A percentile compares a stretch with the other conserved stretches of the same genome.
phyloP scores from a whole-genome alignment of 2,113 vertebrate genomes.

The Aix galericulata region DNA sequence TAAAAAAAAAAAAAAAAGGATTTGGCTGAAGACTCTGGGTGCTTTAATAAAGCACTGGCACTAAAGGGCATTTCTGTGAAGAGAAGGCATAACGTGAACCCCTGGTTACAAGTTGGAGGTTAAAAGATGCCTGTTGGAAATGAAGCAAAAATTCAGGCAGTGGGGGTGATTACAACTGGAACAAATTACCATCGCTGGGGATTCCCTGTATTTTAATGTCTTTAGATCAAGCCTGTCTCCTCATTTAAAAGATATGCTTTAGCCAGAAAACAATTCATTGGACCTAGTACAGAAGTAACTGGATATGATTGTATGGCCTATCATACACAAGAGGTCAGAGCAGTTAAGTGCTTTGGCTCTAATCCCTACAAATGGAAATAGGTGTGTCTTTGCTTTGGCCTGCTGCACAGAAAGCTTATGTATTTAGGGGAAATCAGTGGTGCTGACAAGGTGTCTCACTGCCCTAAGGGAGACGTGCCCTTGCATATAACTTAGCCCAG shows the following conservation, averaged over 20 bases:
- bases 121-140: neutral
- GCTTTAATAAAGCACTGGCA: neutral
- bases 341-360: conserved; percentile 30
- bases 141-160: neutral
- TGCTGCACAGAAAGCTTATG: neutral
- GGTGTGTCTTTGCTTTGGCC: neutral
- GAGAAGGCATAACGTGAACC: neutral
- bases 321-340: conserved; percentile 24
- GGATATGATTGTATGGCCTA: neutral
- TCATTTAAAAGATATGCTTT: conserved; percentile 15
- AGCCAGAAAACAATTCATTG: conserved; percentile 34
- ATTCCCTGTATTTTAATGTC: conserved; percentile 46
- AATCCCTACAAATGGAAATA: neutral
- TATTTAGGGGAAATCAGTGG: neutral
- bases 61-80: neutral
- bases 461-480: neutral
- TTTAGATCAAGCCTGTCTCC: conserved; percentile 5
- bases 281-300: neutral
- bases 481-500: neutral
- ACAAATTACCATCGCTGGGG: conserved; percentile 29
- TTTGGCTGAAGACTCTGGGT: neutral
- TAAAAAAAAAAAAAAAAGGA: neutral
- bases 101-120: neutral
- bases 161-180: conserved; percentile 35
- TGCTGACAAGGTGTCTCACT: conserved; percentile 12